Evolutionary conservation across 2,888 invertebrate species (phyloP), one percentile per base, ranked within the genome.

Genomic region (Xanthia togata): DNA sequence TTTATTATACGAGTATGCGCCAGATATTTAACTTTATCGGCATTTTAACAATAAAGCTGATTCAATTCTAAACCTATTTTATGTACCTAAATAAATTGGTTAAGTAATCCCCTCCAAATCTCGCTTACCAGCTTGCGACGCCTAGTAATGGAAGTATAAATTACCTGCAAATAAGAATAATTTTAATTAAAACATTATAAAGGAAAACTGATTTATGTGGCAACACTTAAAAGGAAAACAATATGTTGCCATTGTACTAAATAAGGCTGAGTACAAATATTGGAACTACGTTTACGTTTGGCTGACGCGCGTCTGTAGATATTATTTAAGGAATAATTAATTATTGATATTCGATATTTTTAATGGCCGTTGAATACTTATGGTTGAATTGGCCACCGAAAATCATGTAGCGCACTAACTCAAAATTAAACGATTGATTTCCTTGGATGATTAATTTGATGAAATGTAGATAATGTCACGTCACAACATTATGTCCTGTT

Each of bases 81-180:
- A 77, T 77, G 67, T n/a, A 63, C 57, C 23, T 38, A 76, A 77
- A 70, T 20, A n/a, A 38, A 31, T 26, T 35, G 1, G n/a, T 11
- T 53, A 53, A 53, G 9, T n/a, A 35, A 23, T 26, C 12, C 41
- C 12, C 14, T 44, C 35, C 23, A 65, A 73, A 69, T 65, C 31
- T 70, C 47, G 63, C 78, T 78, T 83, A 83, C 84, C 81, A 69
- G 11, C 20, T 73, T 23, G 23, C 47, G 57, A 23, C 60, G 4
- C 72, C 67, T 72, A 73, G n/a, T 75, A 75, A 73, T 73, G 57
- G 70, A 83, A 81, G 41, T n/a, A 31, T 83, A 59, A 73, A 78
- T 83, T 83, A 83, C 83, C 84, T 83, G 83, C 38, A 84, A 83
- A 75, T 31, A 83, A 83, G 11, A 83, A 83, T 47, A 70, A 70